Percentiles rank a stretch among this genome's conserved stretches.
These are phyloP conservation scores for Platalea minor DNA, from an alignment of 2,797 vertebrate species.

Conservation along the genomic window DNA sequence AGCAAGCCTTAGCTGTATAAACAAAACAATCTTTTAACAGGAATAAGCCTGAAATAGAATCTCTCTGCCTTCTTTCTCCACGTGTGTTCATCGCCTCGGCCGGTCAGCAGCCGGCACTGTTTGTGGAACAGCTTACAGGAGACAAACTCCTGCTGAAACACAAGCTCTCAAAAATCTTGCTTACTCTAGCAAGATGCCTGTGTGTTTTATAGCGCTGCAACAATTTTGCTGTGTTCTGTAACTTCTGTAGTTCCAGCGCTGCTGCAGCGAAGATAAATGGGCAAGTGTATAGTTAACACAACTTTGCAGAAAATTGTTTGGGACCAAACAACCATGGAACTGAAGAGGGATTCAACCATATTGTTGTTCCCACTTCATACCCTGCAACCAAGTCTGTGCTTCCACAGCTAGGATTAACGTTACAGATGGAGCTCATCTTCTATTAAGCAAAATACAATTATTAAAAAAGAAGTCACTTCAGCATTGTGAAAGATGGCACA, in stretches of 20 bases:
- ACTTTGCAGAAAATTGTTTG: background rate
- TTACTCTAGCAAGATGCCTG: background rate
- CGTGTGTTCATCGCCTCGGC: background rate
- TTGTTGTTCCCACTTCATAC: background rate
- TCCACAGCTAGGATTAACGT: background rate
- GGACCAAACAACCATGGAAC: background rate
- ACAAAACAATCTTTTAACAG: background rate
- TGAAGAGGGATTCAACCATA: background rate
- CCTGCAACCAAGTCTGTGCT: background rate
- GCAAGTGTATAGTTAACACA: background rate
- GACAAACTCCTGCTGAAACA: background rate
- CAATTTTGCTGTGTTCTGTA: constrained; percentile 1
- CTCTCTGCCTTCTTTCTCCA: background rate
- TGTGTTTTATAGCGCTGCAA: background rate
- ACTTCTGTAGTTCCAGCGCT: background rate
- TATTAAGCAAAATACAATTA: background rate
- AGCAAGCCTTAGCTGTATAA: background rate
- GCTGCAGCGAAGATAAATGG: background rate
- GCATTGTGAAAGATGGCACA: background rate
- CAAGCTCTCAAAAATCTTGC: background rate
- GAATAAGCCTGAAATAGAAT: background rate
- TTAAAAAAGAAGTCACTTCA: background rate
- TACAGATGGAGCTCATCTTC: background rate
- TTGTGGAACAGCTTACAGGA: background rate
- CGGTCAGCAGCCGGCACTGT: background rate